Evolutionary conservation across 2,888 invertebrate species (phyloP).

Genomic region (Lamellibrachia columna): DNA sequence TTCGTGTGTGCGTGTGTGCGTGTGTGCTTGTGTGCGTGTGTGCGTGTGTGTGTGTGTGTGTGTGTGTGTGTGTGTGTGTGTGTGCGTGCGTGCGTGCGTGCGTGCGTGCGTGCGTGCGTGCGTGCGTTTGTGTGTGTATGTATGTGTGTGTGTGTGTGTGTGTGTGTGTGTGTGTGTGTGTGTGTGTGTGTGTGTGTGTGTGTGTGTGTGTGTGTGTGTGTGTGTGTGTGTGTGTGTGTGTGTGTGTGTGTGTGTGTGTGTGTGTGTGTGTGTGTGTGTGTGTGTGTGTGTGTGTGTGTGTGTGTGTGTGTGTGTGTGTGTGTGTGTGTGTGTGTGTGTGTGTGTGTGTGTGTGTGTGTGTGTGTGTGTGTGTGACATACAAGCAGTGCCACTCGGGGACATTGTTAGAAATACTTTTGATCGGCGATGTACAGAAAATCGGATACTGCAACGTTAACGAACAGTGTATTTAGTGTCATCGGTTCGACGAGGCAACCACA

Average conservation of each 20-base stretch:
- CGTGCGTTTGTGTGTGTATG: neutral
- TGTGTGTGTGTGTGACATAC: neutral
- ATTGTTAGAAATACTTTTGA: too few species aligned
- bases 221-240: constrained; percentile 19
- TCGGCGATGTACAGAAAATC: too few species aligned
- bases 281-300: constrained; percentile 27
- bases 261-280: constrained; percentile 19
- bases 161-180: constrained; percentile 23
- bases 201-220: constrained; percentile 23
- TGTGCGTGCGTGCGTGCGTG: neutral
- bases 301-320: constrained; percentile 27
- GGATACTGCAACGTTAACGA: too few species aligned
- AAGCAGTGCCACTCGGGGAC: too few species aligned
- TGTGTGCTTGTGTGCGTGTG: neutral
- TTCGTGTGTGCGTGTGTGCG: too few species aligned
- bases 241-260: constrained; percentile 22
- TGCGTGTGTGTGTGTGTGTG: constrained; percentile 24
- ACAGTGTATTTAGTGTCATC: too few species aligned
- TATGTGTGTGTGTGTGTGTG: neutral
- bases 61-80: constrained; percentile 23
- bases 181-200: constrained; percentile 24
- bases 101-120: neutral
- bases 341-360: neutral
- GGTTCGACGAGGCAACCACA: too few species aligned
- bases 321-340: constrained; percentile 22